Evolutionary conservation across 2,888 invertebrate species (phyloP), one percentile per base, ranked within the genome.

Genomic region (Drosophila parthenogenetica): DNA sequence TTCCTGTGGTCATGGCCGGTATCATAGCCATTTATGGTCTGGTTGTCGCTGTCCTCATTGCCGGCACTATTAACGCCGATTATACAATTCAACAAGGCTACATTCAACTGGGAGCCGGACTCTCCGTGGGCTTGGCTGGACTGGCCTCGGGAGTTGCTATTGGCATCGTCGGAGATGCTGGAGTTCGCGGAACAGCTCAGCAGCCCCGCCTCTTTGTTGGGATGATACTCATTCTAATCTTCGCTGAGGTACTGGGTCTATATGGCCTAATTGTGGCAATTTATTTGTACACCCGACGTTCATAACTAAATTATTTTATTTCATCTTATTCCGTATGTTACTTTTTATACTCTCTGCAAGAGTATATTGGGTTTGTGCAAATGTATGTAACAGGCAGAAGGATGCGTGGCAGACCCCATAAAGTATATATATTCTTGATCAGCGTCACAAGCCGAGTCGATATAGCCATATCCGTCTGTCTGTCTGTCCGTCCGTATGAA

Each of bases 251-350:
- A 92, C 95, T 99, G 95, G 99, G 99, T 95, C 97, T 99, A 83
- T 99, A 99, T 94, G 99, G 99, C 92, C 96, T 99, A 91, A 99
- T 99, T 93, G 99, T 99, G 89, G 99, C 99, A 93, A 98, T 99
- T 93, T 99, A 98, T 94, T 95, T 99, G 90, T 98, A 98, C 94
- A 97, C 98, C 93, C 98, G 35, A 35, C 35, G 35, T 3, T n/a
- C n/a, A n/a, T 35, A 13, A 11, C 32, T 10, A 2, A 35, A 3
- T 35, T 35, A 35, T 35, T 25, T 25, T 8, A 8, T 2, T 2
- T 29, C 8, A 29, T 29, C 8, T 29, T 8, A 29, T 29, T 29
- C 8, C 8, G 29, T 2, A 7, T 8, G 7, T 8, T 5, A 8
- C 8, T 29, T n/a, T n/a, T n/a, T n/a, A n/a, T n/a, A n/a, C n/a